Percentiles rank a stretch among this genome's conserved stretches.
phyloP scores from a whole-genome alignment of 2,888 invertebrate species.

The Acronicta psi region DNA sequence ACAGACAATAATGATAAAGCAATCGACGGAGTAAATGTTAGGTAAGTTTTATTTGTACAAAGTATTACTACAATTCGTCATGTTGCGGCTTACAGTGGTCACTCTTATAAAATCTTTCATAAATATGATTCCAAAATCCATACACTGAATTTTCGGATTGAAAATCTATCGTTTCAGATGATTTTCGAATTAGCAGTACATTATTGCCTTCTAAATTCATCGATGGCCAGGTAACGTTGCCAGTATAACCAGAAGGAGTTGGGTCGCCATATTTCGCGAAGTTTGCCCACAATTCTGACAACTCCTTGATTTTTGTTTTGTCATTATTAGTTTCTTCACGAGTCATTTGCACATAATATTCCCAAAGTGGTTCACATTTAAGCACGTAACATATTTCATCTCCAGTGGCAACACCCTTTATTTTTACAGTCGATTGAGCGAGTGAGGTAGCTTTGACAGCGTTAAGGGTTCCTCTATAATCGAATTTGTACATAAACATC shows the following conservation, averaged over 20 bases:
- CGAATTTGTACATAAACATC: slow-evolving; percentile 83
- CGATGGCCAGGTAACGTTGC: slow-evolving; percentile 71
- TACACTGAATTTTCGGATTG: slow-evolving; percentile 70
- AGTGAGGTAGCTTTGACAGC: slow-evolving; percentile 74
- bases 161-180: slow-evolving; percentile 61
- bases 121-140: slow-evolving; percentile 77
- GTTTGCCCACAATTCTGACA: slow-evolving; percentile 83
- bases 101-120: slow-evolving; percentile 68
- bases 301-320: slow-evolving; percentile 73
- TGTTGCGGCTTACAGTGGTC: slow-evolving; percentile 64
- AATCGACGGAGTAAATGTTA: slow-evolving; percentile 76
- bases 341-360: slow-evolving; percentile 70
- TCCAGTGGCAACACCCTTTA: slow-evolving; percentile 83
- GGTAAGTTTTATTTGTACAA: slow-evolving; percentile 63
- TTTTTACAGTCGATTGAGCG: slow-evolving; percentile 59
- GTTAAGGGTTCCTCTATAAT: slow-evolving; percentile 80
- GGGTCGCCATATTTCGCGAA: slow-evolving; percentile 84
- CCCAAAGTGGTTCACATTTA: slow-evolving; percentile 80
- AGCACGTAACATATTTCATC: slow-evolving; percentile 86
- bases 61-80: slow-evolving; percentile 70
- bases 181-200: slow-evolving; percentile 69
- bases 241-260: slow-evolving; percentile 61
- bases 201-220: slow-evolving; percentile 67
- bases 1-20: slow-evolving; percentile 83
- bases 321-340: slow-evolving; percentile 68